These are phyloP conservation scores for Eumaeus atala DNA, from an alignment of 1,140 invertebrate genomes.

Conservation along the genomic window DNA sequence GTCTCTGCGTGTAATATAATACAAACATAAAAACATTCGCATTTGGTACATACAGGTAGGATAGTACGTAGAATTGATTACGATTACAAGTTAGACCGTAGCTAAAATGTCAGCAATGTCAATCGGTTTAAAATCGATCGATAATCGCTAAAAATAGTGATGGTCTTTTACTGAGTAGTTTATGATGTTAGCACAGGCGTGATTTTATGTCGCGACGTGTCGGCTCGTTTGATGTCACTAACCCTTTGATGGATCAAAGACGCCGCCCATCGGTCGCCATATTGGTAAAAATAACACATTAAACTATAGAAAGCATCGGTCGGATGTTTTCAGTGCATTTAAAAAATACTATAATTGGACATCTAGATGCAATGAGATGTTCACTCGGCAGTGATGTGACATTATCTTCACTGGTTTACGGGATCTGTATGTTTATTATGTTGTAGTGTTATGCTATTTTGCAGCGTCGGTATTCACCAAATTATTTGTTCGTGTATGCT, in stretches of 20 bases:
- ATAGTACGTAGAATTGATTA: too few relatives aligned
- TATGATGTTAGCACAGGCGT: slow-evolving; percentile 51
- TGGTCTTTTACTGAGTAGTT: slow-evolving; percentile 33
- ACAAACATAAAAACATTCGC: too few relatives aligned
- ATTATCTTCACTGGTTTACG: too few relatives aligned
- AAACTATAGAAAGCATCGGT: slow-evolving; percentile 48
- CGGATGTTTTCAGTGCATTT: slow-evolving; percentile 21
- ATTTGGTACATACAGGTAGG: too few relatives aligned
- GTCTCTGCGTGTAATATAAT: too few relatives aligned
- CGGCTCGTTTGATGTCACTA: slow-evolving; percentile 44
- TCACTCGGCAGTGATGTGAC: neutral
- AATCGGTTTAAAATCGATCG: slow-evolving; percentile 34
- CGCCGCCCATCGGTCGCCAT: slow-evolving; percentile 50
- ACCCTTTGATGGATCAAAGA: slow-evolving; percentile 62
- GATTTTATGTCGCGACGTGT: slow-evolving; percentile 49
- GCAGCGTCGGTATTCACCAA: too few relatives aligned
- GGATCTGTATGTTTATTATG: too few relatives aligned
- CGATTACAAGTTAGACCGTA: neutral
- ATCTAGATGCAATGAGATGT: neutral
- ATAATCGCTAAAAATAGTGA: slow-evolving; percentile 37
- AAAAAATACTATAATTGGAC: slow-evolving; percentile 13
- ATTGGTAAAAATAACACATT: slow-evolving; percentile 68
- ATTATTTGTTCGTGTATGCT: too few relatives aligned
- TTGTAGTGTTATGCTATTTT: too few relatives aligned
- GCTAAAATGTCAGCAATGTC: slow-evolving; percentile 12